Percentiles rank a stretch among this genome's conserved stretches.
These are phyloP conservation scores for Tetraneura akinire DNA, from an alignment of 1,140 invertebrate genomes.

Conservation along the genomic window DNA sequence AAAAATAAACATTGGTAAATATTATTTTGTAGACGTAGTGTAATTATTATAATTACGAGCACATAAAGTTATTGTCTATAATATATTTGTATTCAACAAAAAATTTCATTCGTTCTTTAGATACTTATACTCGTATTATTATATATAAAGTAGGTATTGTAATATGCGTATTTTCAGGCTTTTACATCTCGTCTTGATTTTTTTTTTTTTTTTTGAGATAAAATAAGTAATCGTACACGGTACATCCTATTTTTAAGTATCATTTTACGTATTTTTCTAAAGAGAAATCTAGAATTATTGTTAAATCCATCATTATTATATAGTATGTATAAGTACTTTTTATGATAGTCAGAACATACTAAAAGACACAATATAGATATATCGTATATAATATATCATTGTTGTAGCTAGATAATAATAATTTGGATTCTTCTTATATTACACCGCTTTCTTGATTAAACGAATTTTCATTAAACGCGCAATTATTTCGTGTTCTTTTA, in stretches of 20 bases:
- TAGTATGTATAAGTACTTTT: neutral
- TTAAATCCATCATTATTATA: neutral
- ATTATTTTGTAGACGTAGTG: no score
- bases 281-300: neutral
- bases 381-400: no score
- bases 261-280: neutral
- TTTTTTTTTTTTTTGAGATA: neutral
- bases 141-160: neutral
- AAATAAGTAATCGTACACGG: no score
- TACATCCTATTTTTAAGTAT: neutral
- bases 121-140: neutral
- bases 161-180: no score
- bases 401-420: neutral
- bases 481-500: neutral
- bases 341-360: neutral
- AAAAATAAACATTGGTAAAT: no score
- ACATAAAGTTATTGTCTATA: no score
- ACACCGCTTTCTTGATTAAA: neutral
- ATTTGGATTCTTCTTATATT: neutral
- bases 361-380: no score
- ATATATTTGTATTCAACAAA: neutral
- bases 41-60: no score
- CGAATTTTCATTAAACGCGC: neutral
- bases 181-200: no score
- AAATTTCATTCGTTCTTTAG: neutral